A percentile compares a stretch with the other conserved stretches of the same genome.
Conservation (phyloP, 2,113 vertebrate species). For the Synchiropus splendidus region DNA sequence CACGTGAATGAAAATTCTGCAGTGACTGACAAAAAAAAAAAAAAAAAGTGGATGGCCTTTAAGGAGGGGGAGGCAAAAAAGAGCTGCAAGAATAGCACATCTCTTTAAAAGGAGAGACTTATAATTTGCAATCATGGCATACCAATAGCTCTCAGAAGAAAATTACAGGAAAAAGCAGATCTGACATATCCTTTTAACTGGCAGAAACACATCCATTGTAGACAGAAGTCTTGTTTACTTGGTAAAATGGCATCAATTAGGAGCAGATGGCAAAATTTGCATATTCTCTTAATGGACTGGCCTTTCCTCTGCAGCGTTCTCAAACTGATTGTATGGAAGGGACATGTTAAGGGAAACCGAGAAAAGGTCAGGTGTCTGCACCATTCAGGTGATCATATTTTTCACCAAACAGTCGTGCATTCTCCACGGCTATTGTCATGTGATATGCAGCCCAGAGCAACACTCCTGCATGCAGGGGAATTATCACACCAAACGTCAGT, state of each 20-base stretch:
- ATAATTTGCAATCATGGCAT: conserved; percentile 87
- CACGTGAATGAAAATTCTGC: conserved; percentile 70
- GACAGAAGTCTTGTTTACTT: conserved; percentile 76
- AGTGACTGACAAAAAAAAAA: conserved; percentile 65
- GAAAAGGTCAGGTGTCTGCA: conserved; percentile 78
- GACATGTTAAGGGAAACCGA: conserved; percentile 72
- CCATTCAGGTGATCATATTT: conserved; percentile 71
- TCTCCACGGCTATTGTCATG: conserved; percentile 66
- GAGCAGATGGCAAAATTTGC: conserved; percentile 73
- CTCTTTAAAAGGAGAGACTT: conserved; percentile 69
- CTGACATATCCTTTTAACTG: conserved; percentile 70
- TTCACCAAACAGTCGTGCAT: conserved; percentile 73
- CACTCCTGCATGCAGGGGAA: conserved; percentile 34
- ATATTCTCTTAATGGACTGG: conserved; percentile 80
- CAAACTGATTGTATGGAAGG: conserved; percentile 69
- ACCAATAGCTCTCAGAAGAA: conserved; percentile 72
- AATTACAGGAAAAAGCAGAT: conserved; percentile 73
- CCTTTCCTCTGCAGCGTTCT: conserved; percentile 66
- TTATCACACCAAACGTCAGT: conserved; percentile 35
- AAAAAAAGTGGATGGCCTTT: conserved; percentile 48
- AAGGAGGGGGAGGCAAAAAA: conserved; percentile 47
- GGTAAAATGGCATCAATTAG: conserved; percentile 82
- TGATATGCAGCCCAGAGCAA: conserved; percentile 51
- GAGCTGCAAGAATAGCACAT: conserved; percentile 69
- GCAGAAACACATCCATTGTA: conserved; percentile 68